A percentile compares a stretch with the other conserved stretches of the same genome.
Conservation (phyloP, 2,888 invertebrate genomes). For the Petrolisthes cinctipes region DNA sequence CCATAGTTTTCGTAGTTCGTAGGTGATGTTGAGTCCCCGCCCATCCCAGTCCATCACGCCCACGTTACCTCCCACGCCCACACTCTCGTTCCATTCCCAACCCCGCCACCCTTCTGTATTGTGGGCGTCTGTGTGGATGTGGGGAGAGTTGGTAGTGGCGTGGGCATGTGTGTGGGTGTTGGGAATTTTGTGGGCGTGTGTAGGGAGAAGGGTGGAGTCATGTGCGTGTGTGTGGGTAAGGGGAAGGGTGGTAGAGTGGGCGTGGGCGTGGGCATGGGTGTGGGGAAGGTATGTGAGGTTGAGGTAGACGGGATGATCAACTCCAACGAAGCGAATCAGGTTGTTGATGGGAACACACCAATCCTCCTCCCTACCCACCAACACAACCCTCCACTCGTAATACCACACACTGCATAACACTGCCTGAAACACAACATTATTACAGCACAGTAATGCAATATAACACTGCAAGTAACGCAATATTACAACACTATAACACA, state of each 20-base stretch:
- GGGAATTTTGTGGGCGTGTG: no score
- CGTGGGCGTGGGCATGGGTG: background rate
- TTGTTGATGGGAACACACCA: background rate
- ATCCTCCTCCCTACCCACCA: background rate
- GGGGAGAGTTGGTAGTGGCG: no score
- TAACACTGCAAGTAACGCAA: no score
- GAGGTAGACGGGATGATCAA: background rate
- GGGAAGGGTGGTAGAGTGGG: background rate
- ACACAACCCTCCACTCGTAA: background rate
- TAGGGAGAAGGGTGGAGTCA: no score
- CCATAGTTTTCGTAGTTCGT: background rate
- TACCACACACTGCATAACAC: background rate
- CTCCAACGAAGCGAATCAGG: background rate
- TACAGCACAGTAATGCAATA: background rate
- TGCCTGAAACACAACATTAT: background rate
- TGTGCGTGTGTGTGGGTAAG: no score
- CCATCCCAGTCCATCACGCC: background rate
- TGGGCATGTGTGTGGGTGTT: no score
- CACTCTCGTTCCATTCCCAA: background rate
- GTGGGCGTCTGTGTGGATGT: no score
- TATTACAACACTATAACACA: no score
- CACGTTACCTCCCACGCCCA: background rate
- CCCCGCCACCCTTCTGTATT: background rate
- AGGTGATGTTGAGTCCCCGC: background rate
- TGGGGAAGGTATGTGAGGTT: background rate